Evolutionary conservation across 2,797 vertebrate genomes (phyloP), one percentile per base, ranked within the genome.

Genomic region (Galagoides demidoff): DNA sequence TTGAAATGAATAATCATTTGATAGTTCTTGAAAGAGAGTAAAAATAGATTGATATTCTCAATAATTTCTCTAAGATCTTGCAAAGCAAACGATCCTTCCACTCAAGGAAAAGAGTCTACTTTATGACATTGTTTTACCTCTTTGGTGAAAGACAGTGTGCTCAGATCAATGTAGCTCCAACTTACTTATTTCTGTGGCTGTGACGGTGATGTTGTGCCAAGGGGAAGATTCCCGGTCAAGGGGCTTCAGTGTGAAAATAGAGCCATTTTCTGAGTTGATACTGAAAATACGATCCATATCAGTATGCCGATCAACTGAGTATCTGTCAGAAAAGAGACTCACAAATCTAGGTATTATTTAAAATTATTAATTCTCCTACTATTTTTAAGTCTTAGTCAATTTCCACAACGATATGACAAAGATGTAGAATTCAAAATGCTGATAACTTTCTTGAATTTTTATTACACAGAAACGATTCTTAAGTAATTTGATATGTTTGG

Each of bases 161-260:
- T 23, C 9, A 89, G 20, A 43, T 66, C 77, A 55, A 73, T 81
- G 55, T 11, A 25, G 89, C 37, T 95, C 29, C 2, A 66, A 98
- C 99, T 98, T 98, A 99, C 99, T 99, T 97, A 99, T 99, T 99
- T 99, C 99, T 23, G 99, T 99, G 66, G 99, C 99, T 97, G 99
- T 99, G 92, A 99, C 97, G 0, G 99, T 99, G 96, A 99, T 99
- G 93, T 99, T 99, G 98, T 99, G 99, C 99, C 99, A 99, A 68
- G 99, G 99, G 93, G 98, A 99, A 92, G 99, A 99, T 98, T 99
- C 99, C 93, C 99, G 98, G 96, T 99, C 99, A 96, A 99, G 99
- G 0, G 99, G 92, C 96, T 99, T 99, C 91, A 99, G 98, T 2
- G 99, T 99, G 74, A 99, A 99, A 98, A 99, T 99, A 55, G 99